Evolutionary conservation across 2,113 vertebrate genomes (phyloP).

Genomic region (Elanus axillaris): DNA sequence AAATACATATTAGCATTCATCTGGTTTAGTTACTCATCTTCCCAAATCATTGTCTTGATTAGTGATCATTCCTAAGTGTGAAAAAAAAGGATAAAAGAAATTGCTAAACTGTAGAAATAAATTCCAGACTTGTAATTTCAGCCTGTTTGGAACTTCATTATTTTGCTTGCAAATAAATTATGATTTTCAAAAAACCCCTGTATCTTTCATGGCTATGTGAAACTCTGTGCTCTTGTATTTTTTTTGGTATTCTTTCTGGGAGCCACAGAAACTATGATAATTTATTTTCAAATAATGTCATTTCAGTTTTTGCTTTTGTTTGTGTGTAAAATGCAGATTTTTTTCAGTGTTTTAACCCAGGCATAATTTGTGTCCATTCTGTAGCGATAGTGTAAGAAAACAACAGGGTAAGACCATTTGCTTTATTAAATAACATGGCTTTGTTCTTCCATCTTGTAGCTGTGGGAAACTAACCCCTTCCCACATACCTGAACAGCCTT

Average conservation of each 20-base stretch:
- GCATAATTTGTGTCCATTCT: not conserved
- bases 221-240: not conserved
- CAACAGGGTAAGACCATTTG: not conserved
- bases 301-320: not conserved
- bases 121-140: not conserved
- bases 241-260: not conserved
- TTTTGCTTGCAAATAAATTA: not conserved
- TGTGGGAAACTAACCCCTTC: not conserved
- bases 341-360: not conserved
- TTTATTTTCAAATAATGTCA: not conserved
- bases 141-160: not conserved
- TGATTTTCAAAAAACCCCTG: not conserved
- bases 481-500: not conserved
- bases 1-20: not conserved
- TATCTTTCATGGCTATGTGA: not conserved
- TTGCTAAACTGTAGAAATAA: not conserved
- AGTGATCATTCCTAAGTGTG: not conserved
- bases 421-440: not conserved
- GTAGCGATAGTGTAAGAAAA: not conserved
- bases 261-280: not conserved
- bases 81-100: not conserved
- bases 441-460: not conserved
- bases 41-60: not conserved
- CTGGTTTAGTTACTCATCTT: constrained; percentile 29
- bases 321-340: not conserved